Evolutionary conservation across 2,888 invertebrate genomes (phyloP).

Genomic region (Epirrita christyi): DNA sequence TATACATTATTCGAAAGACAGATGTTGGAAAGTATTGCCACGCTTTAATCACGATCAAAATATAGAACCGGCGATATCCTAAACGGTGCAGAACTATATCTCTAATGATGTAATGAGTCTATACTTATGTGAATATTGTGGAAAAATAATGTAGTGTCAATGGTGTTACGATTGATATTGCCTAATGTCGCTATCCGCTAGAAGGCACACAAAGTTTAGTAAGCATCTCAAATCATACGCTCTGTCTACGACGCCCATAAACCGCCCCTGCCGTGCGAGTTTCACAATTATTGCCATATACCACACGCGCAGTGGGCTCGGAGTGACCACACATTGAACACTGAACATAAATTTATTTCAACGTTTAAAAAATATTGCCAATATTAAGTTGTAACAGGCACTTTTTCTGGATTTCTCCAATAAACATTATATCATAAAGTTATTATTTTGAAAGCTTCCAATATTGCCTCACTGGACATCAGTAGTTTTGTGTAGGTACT

Average conservation of each 20-base stretch:
- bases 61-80: slow-evolving; percentile 63
- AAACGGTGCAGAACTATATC: slow-evolving; percentile 60
- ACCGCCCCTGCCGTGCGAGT: slow-evolving; percentile 20
- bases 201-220: slow-evolving; percentile 84
- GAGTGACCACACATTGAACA: slow-evolving; percentile 60
- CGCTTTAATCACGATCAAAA: slow-evolving; percentile 53
- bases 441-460: slow-evolving; percentile 71
- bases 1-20: slow-evolving; percentile 72
- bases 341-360: slow-evolving; percentile 70
- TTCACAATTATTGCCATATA: slow-evolving; percentile 36
- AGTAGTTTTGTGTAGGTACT: slow-evolving; percentile 56
- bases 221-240: slow-evolving; percentile 78
- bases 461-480: slow-evolving; percentile 75
- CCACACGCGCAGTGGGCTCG: slow-evolving; percentile 36
- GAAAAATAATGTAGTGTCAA: slow-evolving; percentile 61
- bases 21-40: slow-evolving; percentile 59
- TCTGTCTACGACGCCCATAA: slow-evolving; percentile 37
- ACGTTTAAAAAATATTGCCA: slow-evolving; percentile 82
- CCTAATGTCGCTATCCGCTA: slow-evolving; percentile 83
- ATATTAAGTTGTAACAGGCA: slow-evolving; percentile 83
- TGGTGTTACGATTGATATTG: slow-evolving; percentile 76
- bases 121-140: slow-evolving; percentile 54
- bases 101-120: slow-evolving; percentile 56
- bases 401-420: slow-evolving; percentile 84
- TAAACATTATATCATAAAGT: slow-evolving; percentile 80